Evolutionary conservation across 2,888 invertebrate genomes (phyloP), one percentile per base, ranked within the genome.

Genomic region (Nomada goodeniana): DNA sequence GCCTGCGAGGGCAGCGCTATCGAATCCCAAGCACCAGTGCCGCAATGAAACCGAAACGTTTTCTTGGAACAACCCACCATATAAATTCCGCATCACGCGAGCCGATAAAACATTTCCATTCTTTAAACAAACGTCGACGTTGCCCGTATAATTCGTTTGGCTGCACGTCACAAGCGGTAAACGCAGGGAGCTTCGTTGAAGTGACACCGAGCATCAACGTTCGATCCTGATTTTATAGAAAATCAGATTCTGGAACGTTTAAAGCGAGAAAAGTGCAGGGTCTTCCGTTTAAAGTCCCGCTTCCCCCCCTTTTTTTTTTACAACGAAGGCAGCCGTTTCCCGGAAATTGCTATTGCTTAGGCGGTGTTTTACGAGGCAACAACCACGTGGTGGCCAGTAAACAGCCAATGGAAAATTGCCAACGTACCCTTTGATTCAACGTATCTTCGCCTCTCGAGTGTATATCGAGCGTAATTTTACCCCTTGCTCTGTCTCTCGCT

Each of bases 271-370:
- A 29, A 63, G 63, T 42, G 42, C 63, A 29, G 29, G 29, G 29
- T 29, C 29, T 29, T 13, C 44, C 61, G 44, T 55, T 83, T 75
- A 73, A 79, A 55, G 76, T 70, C 18, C 26, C 47, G 52, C 74
- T 29, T 29, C 29, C 26, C 29, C 26, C 26, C 2, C 7, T 29
- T 7, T 29, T 29, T 29, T 29, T 29, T 29, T 29, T 29, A 20
- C 26, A 2, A 57, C 47, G 11, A 23, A 61, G 18, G 47, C 57
- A 20, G 47, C 59, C 18, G 26, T 10, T 47, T 50, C 57, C 53
- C 53, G 75, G 65, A 82, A 87, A 87, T 87, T 82, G 75, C 78
- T 80, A 82, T 87, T 76, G 80, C 73, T 86, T 80, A 76, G 77
- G 64, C 29, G 68, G 68, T 76, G 69, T 65, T 87, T 87, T 87